Base-by-base conservation (phyloP, 2,888 invertebrate genomes). In the Podotricha telesiphe region DNA sequence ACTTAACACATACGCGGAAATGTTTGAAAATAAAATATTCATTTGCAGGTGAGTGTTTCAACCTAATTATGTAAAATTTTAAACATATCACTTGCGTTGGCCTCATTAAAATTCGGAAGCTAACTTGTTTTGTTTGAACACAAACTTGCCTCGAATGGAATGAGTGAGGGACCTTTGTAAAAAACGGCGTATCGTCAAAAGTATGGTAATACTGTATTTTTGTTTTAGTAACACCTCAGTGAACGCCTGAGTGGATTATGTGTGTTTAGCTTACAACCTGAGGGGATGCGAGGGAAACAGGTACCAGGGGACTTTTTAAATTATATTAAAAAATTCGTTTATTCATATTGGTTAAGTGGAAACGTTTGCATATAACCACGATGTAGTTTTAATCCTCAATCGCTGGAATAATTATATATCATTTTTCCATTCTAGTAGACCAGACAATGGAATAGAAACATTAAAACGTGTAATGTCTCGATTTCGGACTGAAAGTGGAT, bases 41-140 rank as follows among this genome's bases (percentile, higher is more conserved):
- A 62, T 67, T 68, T 65, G 47, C 59, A 58, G 19, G 28, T 34
- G 37, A 40, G 55, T 42, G 56, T 51, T 55, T 37, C 50, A 34
- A 59, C 19, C 58, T 42, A 70, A 70, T 68, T 67, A 62, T 55
- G 67, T 55, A 47, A 67, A 72, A 87, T 81, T 87, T 87, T 86
- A 86, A 87, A 87, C 87, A 85, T 86, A 82, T 77, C 80, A 78
- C 79, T 79, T 79, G 78, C 79, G 78, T 82, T 79, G 79, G 84
- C 82, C 84, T 87, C 85, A 84, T 88, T 87, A 86, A 85, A 86
- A 87, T 85, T 85, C 81, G 83, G 67, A 71, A 71, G 69, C 68
- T 69, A 48, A 82, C 80, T 80, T 82, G 81, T 84, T 82, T 82
- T 70, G 68, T 71, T 65, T 61, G 48, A 22, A 68, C 65, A 42